Conservation (phyloP, 2,888 invertebrate genomes). For the Craniophora ligustri region DNA sequence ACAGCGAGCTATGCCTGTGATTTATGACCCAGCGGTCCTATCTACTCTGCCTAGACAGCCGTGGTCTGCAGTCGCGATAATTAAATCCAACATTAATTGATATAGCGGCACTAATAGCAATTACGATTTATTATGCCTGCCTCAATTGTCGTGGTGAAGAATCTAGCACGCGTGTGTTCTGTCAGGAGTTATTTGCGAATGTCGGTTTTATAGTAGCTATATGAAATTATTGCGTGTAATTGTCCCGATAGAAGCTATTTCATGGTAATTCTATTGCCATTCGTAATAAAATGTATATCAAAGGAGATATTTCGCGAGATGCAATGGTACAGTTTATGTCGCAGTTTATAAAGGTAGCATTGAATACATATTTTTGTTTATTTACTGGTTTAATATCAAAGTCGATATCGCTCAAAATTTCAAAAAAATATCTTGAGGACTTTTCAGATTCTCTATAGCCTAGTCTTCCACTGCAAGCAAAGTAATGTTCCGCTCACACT, state of each 20-base stretch:
- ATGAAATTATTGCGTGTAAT: constrained; percentile 9
- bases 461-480: no score
- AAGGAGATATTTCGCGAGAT: not conserved
- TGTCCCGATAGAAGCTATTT: constrained; percentile 10
- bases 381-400: no score
- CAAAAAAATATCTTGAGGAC: no score
- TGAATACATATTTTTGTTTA: not conserved
- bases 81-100: constrained; percentile 81
- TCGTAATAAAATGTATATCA: constrained; percentile 10
- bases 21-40: constrained; percentile 69
- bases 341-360: no score
- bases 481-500: not conserved
- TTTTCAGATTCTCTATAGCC: no score
- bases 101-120: constrained; percentile 76
- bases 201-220: constrained; percentile 4
- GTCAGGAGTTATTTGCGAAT: constrained; percentile 18
- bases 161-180: constrained; percentile 27
- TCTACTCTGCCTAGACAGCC: constrained; percentile 66
- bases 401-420: no score
- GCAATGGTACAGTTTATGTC: not conserved
- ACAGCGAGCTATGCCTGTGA: constrained; percentile 60
- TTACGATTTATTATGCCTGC: constrained; percentile 68
- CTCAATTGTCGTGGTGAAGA: constrained; percentile 43
- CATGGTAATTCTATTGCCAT: constrained; percentile 18
- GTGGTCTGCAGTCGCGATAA: constrained; percentile 76